phyloP scores from a whole-genome alignment of 2,797 vertebrate genomes.

The Menidia menidia region DNA sequence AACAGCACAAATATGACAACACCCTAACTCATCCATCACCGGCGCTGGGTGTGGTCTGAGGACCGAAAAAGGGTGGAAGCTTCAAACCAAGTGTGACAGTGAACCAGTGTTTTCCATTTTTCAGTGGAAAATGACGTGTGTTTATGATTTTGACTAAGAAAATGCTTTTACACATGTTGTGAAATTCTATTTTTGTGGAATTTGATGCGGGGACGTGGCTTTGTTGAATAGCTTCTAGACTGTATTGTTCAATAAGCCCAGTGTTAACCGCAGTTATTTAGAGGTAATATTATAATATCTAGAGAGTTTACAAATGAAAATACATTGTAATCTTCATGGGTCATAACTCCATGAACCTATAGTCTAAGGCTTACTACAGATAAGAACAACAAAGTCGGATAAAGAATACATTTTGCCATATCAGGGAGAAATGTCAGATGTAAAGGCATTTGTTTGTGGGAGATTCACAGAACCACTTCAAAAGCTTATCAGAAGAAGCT shows the following conservation, averaged over 20 bases:
- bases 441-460: background rate
- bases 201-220: background rate
- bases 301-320: too few species aligned
- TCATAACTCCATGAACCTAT: background rate
- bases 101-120: background rate
- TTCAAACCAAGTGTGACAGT: slow-evolving; percentile 5
- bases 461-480: background rate
- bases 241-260: too few species aligned
- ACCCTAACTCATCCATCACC: background rate
- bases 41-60: slow-evolving; percentile 24
- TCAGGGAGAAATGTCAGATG: background rate
- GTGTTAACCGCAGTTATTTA: background rate
- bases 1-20: slow-evolving; percentile 15
- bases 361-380: background rate
- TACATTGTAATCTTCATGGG: too few species aligned
- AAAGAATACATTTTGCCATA: background rate
- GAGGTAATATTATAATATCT: background rate
- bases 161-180: background rate
- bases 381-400: background rate
- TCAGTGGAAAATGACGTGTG: background rate
- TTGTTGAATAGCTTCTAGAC: too few species aligned
- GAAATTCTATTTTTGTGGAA: slow-evolving; percentile 3
- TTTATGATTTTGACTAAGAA: background rate
- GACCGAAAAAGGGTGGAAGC: slow-evolving; percentile 8
- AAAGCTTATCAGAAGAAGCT: background rate